Base-by-base conservation (phyloP, 2,113 vertebrate genomes). In the Thomomys bottae region DNA sequence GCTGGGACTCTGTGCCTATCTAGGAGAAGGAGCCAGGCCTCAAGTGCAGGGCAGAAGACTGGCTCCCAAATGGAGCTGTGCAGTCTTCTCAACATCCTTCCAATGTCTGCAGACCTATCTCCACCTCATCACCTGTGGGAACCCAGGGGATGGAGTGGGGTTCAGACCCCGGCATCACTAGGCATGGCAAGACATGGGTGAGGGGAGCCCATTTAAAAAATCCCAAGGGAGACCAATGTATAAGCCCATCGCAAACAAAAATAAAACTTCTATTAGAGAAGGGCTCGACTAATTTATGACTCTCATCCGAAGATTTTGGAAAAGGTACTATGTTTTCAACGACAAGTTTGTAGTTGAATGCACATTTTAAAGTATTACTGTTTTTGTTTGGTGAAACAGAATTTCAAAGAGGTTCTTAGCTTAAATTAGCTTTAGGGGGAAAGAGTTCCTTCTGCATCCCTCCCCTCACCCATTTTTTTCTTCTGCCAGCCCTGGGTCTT, bases 281-380 rank as follows among this genome's bases (percentile, higher is more conserved):
- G 24, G 76, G 23, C 57, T 89, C 40, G 71, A 9, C 40, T 45
- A 84, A 30, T 6, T 38, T 71, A 17, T 14, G 6, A 64, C 28
- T 38, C 14, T 77, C 67, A 66, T 18, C 14, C 17, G 59, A 86
- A 73, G 57, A 77, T 24, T 87, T 71, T 18, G 5, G 61, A 8
- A 57, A 79, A 71, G 36, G 40, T 12, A 45, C 45, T 10, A n/a
- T 63, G 21, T 24, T 68, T 90, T 87, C 64, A 28, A 36, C 73
- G 87, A 87, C 80, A 94, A 80, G 89, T 40, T 87, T 49, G 67
- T 12, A 73, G n/a, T n/a, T 38, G 68, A 40, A 72, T 42, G 42
- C 40, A 79, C 72, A 87, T 45, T 85, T 40, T 78, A 24, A 90
- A 76, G 28, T 79, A 38, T 66, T 77, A 38, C n/a, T 45, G 67